Conservation (phyloP, 2,113 vertebrate genomes). For the Phainopepla nitens region DNA sequence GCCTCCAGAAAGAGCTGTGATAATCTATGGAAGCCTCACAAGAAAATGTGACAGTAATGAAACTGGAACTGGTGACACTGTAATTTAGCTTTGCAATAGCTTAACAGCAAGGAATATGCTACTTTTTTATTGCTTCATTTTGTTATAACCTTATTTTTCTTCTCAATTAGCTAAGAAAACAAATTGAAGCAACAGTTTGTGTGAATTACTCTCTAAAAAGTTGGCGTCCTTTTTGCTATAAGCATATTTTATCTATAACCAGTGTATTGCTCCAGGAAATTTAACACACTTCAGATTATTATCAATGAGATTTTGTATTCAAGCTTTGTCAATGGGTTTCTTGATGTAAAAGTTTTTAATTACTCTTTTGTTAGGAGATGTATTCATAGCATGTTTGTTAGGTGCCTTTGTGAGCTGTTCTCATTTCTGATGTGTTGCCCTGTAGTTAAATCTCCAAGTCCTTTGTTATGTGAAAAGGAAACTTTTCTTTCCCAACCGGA, state of each 20-base stretch:
- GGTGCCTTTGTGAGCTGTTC: neutral
- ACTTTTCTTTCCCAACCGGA: neutral
- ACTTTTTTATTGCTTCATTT: neutral
- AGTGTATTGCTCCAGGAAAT: neutral
- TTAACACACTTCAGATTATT: neutral
- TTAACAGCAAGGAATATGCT: neutral
- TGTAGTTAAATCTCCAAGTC: neutral
- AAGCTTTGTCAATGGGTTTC: neutral
- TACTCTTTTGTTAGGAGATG: neutral
- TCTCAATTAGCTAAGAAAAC: neutral
- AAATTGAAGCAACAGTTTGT: neutral
- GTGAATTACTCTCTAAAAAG: neutral
- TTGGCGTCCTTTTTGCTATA: neutral
- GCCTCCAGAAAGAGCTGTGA: neutral
- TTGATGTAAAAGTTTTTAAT: neutral
- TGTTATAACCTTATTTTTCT: neutral
- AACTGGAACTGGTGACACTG: neutral
- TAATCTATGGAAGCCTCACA: neutral
- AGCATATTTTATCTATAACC: neutral
- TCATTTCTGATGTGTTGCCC: neutral
- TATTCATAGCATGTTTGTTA: rapidly evolving
- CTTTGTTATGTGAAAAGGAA: neutral
- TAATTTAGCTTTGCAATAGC: neutral
- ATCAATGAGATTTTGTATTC: neutral
- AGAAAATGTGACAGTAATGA: neutral